Base-by-base conservation (phyloP, 2,888 invertebrate genomes). In the Bellardia bayeri region DNA sequence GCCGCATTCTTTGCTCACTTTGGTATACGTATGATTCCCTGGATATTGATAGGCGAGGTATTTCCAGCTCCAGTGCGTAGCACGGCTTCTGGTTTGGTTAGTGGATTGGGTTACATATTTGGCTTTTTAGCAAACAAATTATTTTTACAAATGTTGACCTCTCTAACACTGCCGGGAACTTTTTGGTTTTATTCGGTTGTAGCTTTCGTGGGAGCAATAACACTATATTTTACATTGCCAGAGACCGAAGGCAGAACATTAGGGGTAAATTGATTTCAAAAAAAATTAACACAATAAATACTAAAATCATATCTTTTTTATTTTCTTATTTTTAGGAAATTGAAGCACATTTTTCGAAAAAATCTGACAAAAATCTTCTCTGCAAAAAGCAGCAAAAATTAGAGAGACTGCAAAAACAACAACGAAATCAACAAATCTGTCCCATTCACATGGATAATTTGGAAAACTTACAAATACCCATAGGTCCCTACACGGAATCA, bases 211-310 rank as follows among this genome's bases (percentile, higher is more conserved):
- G 97, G 97, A 0, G 94, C 95, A n/a, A 86, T 95, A 4, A 92
- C 95, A 9, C 94, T 97, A 49, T 97, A 96, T 91, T 96, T 96
- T 86, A 94, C 95, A 49, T 92, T 98, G 82, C 97, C 97, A 0
- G 98, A 98, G 94, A 98, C 98, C 0, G 97, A 97, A 92, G 97
- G 97, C 0, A 95, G 97, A 90, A 95, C 95, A 0, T 92, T 97
- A 61, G 91, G 89, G 16, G 93, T 93, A 90, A 91, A 93, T 90
- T 63, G 13, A 37, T 58, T 64, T 72, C n/a, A 68, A 42, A 13
- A 23, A 3, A 42, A 37, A 58, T 30, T 11, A 64, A 23, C 11
- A 13, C 2, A 61, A 45, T 33, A 14, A 72, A 33, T 51, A 23
- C 3, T 61, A 78, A 66, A 56, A 7, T 16, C 6, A 30, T 49